A percentile compares a stretch with the other conserved stretches of the same genome.
Evolutionary conservation across 2,113 vertebrate genomes (phyloP).

Genomic region (Labrus mixtus): DNA sequence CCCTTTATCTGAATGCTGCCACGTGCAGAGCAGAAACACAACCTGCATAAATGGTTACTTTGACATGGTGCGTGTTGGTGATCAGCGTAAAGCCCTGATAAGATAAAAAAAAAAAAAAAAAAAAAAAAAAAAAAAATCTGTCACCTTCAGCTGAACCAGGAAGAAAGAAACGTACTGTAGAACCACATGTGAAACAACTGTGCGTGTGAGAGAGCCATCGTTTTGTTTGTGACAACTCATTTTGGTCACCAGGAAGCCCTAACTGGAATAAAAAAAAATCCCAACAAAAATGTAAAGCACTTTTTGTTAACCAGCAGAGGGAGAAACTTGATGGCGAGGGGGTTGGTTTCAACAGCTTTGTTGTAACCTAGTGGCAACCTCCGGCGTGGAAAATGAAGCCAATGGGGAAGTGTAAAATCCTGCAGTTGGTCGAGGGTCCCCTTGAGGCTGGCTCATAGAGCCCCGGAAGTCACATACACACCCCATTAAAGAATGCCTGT

Average conservation of each 20-base stretch:
- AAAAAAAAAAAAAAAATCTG: constrained; percentile 55
- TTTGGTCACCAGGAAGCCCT: not conserved
- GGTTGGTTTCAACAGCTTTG: too few relatives aligned
- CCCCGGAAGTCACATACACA: too few relatives aligned
- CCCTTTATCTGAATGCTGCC: constrained; percentile 8
- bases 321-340: not conserved
- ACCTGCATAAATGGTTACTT: constrained; percentile 6
- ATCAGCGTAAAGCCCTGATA: constrained; percentile 32
- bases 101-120: constrained; percentile 50
- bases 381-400: too few relatives aligned
- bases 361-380: too few relatives aligned
- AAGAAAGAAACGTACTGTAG: constrained; percentile 30
- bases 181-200: not conserved
- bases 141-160: constrained; percentile 53
- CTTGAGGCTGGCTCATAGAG: too few relatives aligned
- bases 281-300: not conserved
- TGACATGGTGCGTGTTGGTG: constrained; percentile 1
- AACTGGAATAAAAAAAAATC: not conserved
- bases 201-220: not conserved
- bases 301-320: not conserved
- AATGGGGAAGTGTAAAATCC: too few relatives aligned
- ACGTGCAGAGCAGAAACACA: constrained; percentile 3
- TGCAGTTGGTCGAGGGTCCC: too few relatives aligned
- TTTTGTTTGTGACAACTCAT: not conserved
- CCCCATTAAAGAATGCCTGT: too few relatives aligned